Conservation (phyloP, 2,113 vertebrate species). For the Hippopotamus amphibius region DNA sequence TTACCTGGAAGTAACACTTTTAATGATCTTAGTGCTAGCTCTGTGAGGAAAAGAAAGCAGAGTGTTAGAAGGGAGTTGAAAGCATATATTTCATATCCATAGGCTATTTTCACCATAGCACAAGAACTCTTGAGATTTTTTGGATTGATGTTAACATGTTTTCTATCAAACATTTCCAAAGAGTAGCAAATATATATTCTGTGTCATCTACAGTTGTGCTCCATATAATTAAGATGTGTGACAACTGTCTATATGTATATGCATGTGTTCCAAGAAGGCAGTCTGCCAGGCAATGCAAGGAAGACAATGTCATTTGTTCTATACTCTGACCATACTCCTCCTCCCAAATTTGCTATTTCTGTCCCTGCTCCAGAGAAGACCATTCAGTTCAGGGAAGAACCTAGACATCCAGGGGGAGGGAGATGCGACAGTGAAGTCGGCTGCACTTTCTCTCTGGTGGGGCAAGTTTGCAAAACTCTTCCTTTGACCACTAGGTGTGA, state of each 20-base stretch:
- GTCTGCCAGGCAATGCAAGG: background rate
- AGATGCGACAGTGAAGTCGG: background rate
- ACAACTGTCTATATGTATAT: conserved; percentile 36
- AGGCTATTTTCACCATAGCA: background rate
- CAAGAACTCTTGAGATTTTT: conserved; percentile 21
- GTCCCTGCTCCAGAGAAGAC: background rate
- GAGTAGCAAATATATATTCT: conserved; percentile 53
- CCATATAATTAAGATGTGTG: conserved; percentile 56
- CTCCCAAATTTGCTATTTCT: background rate
- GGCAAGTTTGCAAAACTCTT: background rate
- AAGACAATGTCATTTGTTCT: conserved; percentile 39
- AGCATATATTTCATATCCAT: background rate
- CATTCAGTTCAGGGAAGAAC: background rate
- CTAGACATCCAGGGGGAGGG: background rate
- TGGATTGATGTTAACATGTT: background rate
- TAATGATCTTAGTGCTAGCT: background rate
- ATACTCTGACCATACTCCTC: background rate
- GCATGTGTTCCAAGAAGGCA: conserved; percentile 4
- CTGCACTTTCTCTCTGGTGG: background rate
- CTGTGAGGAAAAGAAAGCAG: background rate
- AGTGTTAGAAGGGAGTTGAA: background rate
- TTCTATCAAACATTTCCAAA: conserved; percentile 44
- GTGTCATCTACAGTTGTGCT: conserved; percentile 53
- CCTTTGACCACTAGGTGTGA: background rate
- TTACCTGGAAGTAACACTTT: background rate